Evolutionary conservation across 2,113 vertebrate species (phyloP), one percentile per base, ranked within the genome.

Genomic region (Collichthys lucidus): DNA sequence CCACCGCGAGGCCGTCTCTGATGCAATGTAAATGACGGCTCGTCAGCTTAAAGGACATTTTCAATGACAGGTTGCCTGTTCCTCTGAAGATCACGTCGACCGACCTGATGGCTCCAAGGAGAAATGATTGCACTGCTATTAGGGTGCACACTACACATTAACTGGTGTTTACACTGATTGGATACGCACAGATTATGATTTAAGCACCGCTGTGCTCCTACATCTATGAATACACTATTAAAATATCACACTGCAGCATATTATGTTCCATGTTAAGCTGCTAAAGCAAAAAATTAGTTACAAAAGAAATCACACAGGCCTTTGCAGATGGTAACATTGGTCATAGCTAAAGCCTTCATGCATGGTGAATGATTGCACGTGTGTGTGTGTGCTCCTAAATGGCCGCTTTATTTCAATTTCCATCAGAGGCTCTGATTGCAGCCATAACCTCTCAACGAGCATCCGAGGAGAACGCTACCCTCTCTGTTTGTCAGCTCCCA

Each of bases 21-120:
- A 95, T 94, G 93, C 92, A 95, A 95, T 94, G 89, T 95, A 94
- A 95, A 95, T 95, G 95, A 96, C 93, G 93, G 93, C 80, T 5
- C 84, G 88, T 90, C 85, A 91, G 85, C 90, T 89, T 85, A 91
- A 94, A 94, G 95, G 93, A 94, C 94, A 90, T 89, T 1, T 16
- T 80, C 93, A 93, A 93, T 94, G 94, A 94, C 94, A 90, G 92
- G 85, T 90, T 93, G 89, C 40, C 74, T 83, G 81, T 88, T 85
- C 66, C 76, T 89, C 60, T 88, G 78, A 84, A 85, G 84, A 90
- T 91, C 83, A 80, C 40, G 70, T 89, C 64, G 61, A 77, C 60
- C 8, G 14, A 84, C 77, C 83, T 67, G 61, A 74, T 61, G 74
- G 66, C 64, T 74, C 35, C 42, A 24, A 65, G 73, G 67, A 79